Percentiles rank a stretch among this genome's conserved stretches.
phyloP scores from a whole-genome alignment of 2,888 invertebrate genomes.

The Cryptus viduatorius region DNA sequence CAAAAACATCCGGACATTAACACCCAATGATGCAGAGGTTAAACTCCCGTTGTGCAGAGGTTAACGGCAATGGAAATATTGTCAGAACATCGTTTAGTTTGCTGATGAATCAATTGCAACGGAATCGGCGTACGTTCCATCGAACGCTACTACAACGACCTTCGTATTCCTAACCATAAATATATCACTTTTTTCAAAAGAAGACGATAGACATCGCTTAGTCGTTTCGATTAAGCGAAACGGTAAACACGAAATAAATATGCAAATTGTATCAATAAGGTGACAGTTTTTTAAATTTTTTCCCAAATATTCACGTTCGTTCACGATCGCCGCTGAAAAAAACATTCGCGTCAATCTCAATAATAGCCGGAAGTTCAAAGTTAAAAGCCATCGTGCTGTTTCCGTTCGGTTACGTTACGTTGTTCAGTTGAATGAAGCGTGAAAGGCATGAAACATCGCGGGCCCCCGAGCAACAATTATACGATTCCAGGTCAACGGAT shows the following conservation, averaged over 20 bases:
- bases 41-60: neutral
- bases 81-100: neutral
- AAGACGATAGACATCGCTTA: neutral
- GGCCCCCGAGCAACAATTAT: neutral
- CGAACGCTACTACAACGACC: neutral
- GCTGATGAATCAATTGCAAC: neutral
- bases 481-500: neutral
- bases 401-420: neutral
- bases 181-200: neutral
- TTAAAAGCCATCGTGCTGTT: neutral
- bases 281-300: too few species aligned
- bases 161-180: neutral
- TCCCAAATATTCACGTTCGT: too few species aligned
- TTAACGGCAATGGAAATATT: neutral
- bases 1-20: neutral
- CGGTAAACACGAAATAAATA: too few species aligned
- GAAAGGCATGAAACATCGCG: neutral
- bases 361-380: neutral
- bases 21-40: neutral
- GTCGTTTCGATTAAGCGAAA: too few species aligned
- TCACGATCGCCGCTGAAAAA: neutral
- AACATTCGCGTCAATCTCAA: neutral
- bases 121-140: neutral
- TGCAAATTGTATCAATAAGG: too few species aligned
- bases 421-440: constrained; percentile 1